Conservation (phyloP, 1,140 invertebrate species). For the Neodiprion pinetum region DNA sequence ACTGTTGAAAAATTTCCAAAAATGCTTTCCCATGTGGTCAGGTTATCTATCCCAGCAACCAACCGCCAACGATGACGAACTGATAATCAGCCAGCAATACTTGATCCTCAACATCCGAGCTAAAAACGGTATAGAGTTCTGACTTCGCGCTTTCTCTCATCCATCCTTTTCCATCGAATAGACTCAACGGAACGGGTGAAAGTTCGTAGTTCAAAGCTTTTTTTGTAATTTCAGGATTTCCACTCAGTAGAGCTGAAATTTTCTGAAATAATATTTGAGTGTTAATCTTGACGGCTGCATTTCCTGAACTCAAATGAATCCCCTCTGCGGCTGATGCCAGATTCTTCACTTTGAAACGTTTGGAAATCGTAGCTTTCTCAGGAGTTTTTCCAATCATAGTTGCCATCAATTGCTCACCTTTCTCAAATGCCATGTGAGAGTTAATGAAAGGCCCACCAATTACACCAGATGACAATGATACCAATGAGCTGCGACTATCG, state of each 20-base stretch:
- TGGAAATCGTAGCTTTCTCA: neutral
- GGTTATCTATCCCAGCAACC: neutral
- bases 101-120: neutral
- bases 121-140: constrained; percentile 15
- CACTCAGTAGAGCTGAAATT: neutral
- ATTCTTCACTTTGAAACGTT: neutral
- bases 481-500: neutral
- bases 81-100: neutral
- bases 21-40: constrained; percentile 11
- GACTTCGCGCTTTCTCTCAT: constrained; percentile 19
- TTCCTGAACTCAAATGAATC: neutral
- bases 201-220: constrained; percentile 15
- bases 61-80: constrained; percentile 17
- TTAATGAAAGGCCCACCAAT: neutral
- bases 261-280: neutral
- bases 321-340: neutral
- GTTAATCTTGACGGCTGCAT: neutral
- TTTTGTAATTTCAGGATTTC: neutral
- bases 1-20: constrained; percentile 2
- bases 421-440: constrained; percentile 15
- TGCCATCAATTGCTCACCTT: neutral
- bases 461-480: constrained; percentile 19
- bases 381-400: neutral
- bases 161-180: constrained; percentile 14
- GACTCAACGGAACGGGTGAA: constrained; percentile 7